phyloP scores from a whole-genome alignment of 2,797 vertebrate genomes.

The Macropus fuliginosus region DNA sequence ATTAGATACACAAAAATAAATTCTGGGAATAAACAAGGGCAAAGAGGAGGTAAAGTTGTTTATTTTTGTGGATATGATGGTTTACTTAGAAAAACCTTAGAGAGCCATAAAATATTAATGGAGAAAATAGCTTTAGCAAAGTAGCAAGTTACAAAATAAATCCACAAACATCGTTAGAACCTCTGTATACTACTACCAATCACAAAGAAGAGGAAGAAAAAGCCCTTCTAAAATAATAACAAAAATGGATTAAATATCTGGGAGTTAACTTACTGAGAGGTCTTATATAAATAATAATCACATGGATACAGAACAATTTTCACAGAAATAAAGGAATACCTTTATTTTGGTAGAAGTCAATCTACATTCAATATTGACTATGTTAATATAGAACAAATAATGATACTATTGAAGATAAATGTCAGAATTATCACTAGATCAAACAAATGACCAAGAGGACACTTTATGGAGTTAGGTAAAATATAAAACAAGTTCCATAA shows the following conservation, averaged over 20 bases:
- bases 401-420: not conserved
- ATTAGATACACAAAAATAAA: not conserved
- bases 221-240: not conserved
- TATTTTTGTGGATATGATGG: not conserved
- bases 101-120: not conserved
- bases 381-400: not conserved
- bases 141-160: not conserved
- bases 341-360: not conserved
- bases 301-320: not conserved
- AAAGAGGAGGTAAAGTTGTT: not conserved
- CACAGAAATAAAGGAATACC: not conserved
- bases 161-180: not conserved
- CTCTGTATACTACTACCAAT: not conserved
- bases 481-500: not conserved
- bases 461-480: not conserved
- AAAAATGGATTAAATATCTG: not conserved
- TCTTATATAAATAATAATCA: not conserved
- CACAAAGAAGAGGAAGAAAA: not conserved
- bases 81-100: not conserved
- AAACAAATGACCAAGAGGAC: not conserved
- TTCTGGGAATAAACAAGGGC: not conserved
- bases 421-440: not conserved
- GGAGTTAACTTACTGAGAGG: not conserved
- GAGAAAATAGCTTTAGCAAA: not conserved
- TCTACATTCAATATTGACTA: not conserved